phyloP scores from a whole-genome alignment of 2,113 vertebrate species.

The Paraplagusia blochii region DNA sequence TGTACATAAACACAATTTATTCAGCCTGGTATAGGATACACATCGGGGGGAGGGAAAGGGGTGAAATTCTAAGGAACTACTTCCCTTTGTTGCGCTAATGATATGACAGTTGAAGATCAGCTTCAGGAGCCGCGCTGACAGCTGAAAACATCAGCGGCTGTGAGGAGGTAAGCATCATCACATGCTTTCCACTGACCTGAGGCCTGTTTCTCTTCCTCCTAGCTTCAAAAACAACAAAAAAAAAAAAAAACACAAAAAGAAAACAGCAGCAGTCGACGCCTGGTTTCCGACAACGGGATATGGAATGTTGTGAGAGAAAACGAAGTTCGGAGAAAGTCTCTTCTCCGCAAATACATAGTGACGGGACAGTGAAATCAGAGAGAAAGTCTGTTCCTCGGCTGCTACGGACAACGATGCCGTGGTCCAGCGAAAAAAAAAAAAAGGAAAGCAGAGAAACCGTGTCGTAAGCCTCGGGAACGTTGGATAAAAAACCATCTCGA shows the following conservation, averaged over 20 bases:
- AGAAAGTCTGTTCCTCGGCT: conserved; percentile 50
- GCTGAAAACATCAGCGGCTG: conserved; percentile 49
- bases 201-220: conserved; percentile 29
- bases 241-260: conserved; percentile 28
- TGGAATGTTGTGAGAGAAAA: conserved; percentile 63
- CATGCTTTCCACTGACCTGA: conserved; percentile 69
- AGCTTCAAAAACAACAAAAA: conserved; percentile 36
- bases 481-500: conserved; percentile 38
- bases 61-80: conserved; percentile 54
- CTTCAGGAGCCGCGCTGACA: conserved; percentile 47
- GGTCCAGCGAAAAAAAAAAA: conserved; percentile 29
- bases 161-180: conserved; percentile 55
- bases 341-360: conserved; percentile 40
- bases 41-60: conserved; percentile 25
- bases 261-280: conserved; percentile 28
- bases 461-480: conserved; percentile 33
- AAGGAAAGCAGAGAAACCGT: conserved; percentile 32
- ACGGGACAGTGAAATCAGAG: conserved; percentile 16
- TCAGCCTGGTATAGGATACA: conserved; percentile 69
- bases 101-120: conserved; percentile 59
- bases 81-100: conserved; percentile 67
- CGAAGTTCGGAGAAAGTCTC: conserved; percentile 15
- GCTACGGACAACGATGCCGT: conserved; percentile 54
- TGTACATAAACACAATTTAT: conserved; percentile 73
- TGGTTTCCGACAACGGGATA: conserved; percentile 41